Conservation (phyloP, 2,113 vertebrate genomes). For the Aegotheles bennettii region DNA sequence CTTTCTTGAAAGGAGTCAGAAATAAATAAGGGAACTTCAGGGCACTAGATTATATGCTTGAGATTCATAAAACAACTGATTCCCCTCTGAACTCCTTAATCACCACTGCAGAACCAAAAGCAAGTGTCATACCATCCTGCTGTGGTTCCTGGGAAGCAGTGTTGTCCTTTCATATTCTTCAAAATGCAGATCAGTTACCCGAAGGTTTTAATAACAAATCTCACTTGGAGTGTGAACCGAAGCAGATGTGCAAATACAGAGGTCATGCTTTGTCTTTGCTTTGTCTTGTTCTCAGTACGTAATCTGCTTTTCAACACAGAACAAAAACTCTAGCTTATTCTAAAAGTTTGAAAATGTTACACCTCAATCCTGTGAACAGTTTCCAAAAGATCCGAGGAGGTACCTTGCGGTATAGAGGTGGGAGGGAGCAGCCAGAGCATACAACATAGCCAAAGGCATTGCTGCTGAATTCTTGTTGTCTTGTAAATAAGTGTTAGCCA, state of each 20-base stretch:
- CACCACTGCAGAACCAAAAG: neutral
- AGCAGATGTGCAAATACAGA: conserved; percentile 39
- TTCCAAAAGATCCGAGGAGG: neutral
- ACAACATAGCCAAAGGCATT: neutral
- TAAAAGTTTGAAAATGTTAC: neutral
- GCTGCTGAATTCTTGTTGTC: neutral
- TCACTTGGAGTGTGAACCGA: conserved; percentile 28
- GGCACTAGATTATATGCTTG: neutral
- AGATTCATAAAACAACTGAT: neutral
- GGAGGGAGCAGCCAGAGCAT: neutral
- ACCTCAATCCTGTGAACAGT: neutral
- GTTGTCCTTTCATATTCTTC: conserved; percentile 15
- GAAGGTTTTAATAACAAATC: conserved; percentile 53
- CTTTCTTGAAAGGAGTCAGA: neutral
- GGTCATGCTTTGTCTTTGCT: neutral
- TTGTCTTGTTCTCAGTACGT: neutral
- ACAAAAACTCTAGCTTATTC: neutral
- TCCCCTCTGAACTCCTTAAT: neutral
- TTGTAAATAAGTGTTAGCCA: neutral
- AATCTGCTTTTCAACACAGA: neutral
- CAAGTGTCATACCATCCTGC: neutral
- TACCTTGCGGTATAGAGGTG: neutral
- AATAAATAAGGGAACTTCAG: neutral
- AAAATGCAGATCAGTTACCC: neutral
- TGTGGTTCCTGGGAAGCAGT: neutral